Conservation (phyloP, 2,888 invertebrate genomes). For the Stenchaetothrips biformis region DNA sequence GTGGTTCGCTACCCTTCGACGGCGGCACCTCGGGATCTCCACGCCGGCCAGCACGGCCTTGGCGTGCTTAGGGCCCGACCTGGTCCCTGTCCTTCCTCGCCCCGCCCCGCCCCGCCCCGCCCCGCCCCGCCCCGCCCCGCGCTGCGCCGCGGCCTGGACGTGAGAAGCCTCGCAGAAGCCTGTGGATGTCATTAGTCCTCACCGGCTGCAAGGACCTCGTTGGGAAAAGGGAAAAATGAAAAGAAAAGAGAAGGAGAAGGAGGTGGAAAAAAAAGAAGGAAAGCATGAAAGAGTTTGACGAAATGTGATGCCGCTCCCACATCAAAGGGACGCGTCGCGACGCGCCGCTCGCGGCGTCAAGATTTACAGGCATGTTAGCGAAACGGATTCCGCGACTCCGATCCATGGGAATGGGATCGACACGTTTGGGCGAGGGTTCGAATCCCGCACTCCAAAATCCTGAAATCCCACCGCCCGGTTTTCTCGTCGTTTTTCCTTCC, state of each 20-base stretch:
- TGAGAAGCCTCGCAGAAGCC: constrained; percentile 20
- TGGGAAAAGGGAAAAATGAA: constrained; percentile 14
- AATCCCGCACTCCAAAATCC: background rate
- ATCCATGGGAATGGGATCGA: background rate
- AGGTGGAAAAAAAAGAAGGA: constrained; percentile 27
- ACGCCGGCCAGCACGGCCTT: too few species aligned
- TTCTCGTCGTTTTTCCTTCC: too few species aligned
- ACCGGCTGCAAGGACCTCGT: constrained; percentile 2
- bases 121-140: background rate
- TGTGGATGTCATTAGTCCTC: constrained; percentile 12
- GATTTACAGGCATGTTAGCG: background rate
- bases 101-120: background rate
- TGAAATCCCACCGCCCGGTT: too few species aligned
- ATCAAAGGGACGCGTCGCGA: background rate
- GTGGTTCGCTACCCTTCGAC: too few species aligned
- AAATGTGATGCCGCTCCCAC: constrained; percentile 29
- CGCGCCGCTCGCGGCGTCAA: background rate
- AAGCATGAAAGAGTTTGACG: constrained; percentile 30
- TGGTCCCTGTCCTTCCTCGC: too few species aligned
- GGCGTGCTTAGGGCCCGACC: too few species aligned
- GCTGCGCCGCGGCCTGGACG: background rate
- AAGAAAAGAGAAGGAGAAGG: constrained; percentile 6
- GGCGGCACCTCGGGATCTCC: too few species aligned
- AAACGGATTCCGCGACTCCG: background rate
- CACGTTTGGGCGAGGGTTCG: background rate